Conservation (phyloP, 2,113 vertebrate genomes). For the Synchiropus splendidus region DNA sequence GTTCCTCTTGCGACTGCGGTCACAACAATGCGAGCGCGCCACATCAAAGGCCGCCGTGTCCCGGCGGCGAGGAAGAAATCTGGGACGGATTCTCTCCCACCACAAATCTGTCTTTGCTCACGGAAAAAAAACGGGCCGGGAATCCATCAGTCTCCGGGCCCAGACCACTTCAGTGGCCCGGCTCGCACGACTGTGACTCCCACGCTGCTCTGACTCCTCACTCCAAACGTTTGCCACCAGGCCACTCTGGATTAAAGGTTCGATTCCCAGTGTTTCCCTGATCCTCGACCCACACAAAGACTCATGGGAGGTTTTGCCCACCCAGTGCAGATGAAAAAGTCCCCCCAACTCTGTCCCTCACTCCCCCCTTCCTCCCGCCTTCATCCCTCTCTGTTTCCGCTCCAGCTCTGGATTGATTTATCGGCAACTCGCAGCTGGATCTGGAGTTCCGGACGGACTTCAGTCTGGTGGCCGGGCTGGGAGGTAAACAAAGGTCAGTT, state of each 20-base stretch:
- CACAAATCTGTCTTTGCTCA: neutral
- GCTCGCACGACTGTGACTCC: constrained; percentile 37
- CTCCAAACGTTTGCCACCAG: no score
- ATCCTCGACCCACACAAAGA: no score
- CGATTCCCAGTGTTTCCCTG: no score
- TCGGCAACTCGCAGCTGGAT: constrained; percentile 5
- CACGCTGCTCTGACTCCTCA: no score
- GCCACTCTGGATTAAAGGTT: no score
- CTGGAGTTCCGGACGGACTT: no score
- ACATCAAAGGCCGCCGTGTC: constrained; percentile 75
- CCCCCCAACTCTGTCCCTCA: no score
- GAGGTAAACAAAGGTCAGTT: no score
- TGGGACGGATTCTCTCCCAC: constrained; percentile 47
- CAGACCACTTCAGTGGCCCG: constrained; percentile 31
- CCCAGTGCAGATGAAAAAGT: no score
- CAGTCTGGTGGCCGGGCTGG: no score
- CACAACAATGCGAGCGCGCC: constrained; percentile 55
- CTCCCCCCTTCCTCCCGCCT: constrained; percentile 1
- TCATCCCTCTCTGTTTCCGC: constrained; percentile 15
- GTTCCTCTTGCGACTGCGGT: constrained; percentile 60
- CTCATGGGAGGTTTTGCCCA: no score
- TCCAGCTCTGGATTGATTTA: constrained; percentile 53
- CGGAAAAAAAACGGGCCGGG: constrained; percentile 22
- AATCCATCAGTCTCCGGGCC: constrained; percentile 45
- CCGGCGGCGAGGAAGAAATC: constrained; percentile 34